These are phyloP conservation scores for Ammospiza nelsoni DNA, from an alignment of 2,113 vertebrate genomes.

Conservation along the genomic window DNA sequence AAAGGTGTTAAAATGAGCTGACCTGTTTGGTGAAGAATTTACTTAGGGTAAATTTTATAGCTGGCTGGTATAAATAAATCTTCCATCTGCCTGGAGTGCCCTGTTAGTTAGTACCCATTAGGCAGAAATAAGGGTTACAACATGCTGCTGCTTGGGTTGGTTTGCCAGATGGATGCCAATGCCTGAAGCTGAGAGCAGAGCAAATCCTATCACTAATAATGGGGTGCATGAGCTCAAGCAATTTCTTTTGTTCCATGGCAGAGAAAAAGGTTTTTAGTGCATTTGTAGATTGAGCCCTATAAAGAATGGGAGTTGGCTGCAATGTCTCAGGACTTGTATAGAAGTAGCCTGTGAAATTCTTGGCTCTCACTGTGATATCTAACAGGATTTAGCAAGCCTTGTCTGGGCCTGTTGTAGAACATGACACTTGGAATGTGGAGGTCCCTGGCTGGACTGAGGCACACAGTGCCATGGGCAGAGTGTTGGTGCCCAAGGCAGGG, in stretches of 20 bases:
- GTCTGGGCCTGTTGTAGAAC: background rate
- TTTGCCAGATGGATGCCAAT: background rate
- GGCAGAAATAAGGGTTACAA: background rate
- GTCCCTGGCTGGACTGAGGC: background rate
- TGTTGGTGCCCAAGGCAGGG: background rate
- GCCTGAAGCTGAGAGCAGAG: background rate
- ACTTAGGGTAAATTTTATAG: background rate
- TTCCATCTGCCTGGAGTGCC: background rate
- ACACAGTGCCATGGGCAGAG: background rate
- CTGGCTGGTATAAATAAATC: background rate
- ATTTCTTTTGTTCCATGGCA: background rate
- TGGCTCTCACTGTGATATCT: background rate
- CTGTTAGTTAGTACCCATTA: background rate
- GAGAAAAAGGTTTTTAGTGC: background rate
- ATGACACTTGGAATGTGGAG: background rate
- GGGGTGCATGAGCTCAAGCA: background rate
- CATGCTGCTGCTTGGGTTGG: background rate
- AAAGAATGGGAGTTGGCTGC: background rate
- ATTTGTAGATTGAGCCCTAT: background rate
- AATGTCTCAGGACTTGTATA: background rate
- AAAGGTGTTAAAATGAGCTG: conserved; percentile 36
- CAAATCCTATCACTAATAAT: background rate
- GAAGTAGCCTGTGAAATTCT: background rate
- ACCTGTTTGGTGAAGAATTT: background rate
- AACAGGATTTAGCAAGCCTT: background rate